Percentiles rank a stretch among this genome's conserved stretches.
These are phyloP conservation scores for Dasypolia templi DNA, from an alignment of 2,888 invertebrate species.

Conservation along the genomic window DNA sequence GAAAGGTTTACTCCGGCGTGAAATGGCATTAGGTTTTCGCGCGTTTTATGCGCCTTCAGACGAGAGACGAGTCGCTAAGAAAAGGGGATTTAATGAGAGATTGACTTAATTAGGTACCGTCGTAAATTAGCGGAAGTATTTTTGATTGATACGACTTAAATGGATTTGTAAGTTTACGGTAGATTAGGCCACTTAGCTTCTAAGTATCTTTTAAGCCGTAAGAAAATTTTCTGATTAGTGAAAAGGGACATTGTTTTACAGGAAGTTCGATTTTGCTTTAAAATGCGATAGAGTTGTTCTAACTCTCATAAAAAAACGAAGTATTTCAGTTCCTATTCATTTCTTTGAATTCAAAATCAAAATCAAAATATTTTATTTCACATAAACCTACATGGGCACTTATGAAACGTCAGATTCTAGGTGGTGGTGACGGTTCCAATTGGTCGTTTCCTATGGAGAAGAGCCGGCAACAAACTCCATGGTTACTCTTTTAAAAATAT, in stretches of 20 bases:
- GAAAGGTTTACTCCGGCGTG: slow-evolving; percentile 91
- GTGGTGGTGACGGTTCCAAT: too few relatives aligned
- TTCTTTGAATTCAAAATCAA: too few relatives aligned
- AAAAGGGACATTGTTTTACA: not conserved
- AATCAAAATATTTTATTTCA: too few relatives aligned
- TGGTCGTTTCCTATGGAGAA: too few relatives aligned
- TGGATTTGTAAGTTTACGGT: slow-evolving; percentile 76
- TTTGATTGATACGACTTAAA: slow-evolving; percentile 85
- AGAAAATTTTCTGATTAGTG: slow-evolving; percentile 24
- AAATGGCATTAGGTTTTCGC: slow-evolving; percentile 91
- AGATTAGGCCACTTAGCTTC: slow-evolving; percentile 44
- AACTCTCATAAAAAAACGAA: slow-evolving; percentile 1
- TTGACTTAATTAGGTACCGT: slow-evolving; percentile 88
- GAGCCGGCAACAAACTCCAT: too few relatives aligned
- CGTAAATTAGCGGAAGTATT: slow-evolving; percentile 86
- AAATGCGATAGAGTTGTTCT: slow-evolving; percentile 23
- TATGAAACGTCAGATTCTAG: too few relatives aligned
- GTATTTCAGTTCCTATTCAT: not conserved
- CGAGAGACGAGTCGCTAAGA: slow-evolving; percentile 87
- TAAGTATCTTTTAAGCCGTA: slow-evolving; percentile 41
- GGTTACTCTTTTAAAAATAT: too few relatives aligned
- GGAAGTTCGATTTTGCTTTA: slow-evolving; percentile 9
- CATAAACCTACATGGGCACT: too few relatives aligned
- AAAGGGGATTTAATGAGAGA: slow-evolving; percentile 88
- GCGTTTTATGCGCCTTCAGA: slow-evolving; percentile 85